Evolutionary conservation across 2,797 vertebrate species (phyloP).

Genomic region (Mycteria americana): DNA sequence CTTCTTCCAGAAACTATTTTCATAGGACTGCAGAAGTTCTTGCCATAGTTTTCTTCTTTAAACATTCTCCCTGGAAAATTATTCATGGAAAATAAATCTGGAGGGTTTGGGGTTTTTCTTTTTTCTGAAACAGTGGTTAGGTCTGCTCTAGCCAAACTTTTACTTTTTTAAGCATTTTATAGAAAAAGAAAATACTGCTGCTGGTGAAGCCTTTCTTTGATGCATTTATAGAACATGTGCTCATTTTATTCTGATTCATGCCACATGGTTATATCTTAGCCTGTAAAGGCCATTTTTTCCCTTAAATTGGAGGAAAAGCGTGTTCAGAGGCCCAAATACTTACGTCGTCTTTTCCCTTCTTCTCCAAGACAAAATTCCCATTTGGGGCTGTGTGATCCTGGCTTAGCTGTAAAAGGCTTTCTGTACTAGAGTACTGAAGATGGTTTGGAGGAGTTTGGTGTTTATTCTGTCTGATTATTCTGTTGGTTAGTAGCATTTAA

Average conservation of each 20-base stretch:
- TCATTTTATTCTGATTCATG: conserved; percentile 38
- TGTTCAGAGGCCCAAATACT: conserved; percentile 9
- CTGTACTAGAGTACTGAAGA: neutral
- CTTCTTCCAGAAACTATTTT: neutral
- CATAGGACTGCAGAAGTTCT: neutral
- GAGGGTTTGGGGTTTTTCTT: neutral
- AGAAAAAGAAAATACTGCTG: conserved; percentile 27
- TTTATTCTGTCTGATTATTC: conserved; percentile 18
- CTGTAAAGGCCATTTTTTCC: neutral
- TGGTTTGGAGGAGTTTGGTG: neutral
- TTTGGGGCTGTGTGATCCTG: neutral
- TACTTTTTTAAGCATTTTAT: conserved; percentile 17
- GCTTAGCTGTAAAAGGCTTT: neutral
- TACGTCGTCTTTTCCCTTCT: neutral
- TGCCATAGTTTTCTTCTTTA: conserved; percentile 6
- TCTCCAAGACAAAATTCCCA: neutral
- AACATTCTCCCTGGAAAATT: conserved; percentile 33
- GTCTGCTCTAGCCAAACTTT: conserved; percentile 16
- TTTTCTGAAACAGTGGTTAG: neutral
- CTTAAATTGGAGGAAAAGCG: neutral
- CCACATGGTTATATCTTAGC: neutral
- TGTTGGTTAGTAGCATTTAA: neutral
- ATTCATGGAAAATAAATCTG: conserved; percentile 10
- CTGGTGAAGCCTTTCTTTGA: conserved; percentile 16
- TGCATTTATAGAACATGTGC: conserved; percentile 14